phyloP scores from a whole-genome alignment of 2,888 invertebrate genomes.

The Pilophorus perplexus region DNA sequence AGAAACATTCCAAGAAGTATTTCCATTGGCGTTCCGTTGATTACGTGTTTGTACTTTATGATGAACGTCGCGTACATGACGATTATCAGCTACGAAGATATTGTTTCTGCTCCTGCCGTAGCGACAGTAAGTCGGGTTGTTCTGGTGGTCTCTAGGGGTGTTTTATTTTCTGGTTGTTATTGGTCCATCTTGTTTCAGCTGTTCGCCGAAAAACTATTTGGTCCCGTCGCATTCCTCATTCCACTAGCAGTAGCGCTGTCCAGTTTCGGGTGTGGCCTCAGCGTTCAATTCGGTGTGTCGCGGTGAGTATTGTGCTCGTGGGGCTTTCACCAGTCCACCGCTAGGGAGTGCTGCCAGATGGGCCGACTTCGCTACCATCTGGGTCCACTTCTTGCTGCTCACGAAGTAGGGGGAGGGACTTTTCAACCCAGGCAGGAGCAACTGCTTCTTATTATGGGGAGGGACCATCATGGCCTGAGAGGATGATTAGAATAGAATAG shows the following conservation, averaged over 20 bases:
- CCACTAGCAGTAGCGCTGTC: conserved; percentile 74
- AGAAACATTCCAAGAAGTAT: conserved; percentile 77
- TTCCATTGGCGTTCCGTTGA: conserved; percentile 74
- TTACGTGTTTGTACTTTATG: conserved; percentile 74
- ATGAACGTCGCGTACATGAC: conserved; percentile 88
- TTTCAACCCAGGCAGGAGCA: too few relatives aligned
- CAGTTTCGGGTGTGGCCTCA: conserved; percentile 76
- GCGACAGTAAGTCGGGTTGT: conserved; percentile 62
- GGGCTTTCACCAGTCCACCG: too few relatives aligned
- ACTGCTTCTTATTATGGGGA: too few relatives aligned
- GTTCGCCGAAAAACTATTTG: conserved; percentile 66
- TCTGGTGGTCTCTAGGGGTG: background rate
- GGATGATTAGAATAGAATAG: too few relatives aligned
- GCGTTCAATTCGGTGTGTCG: conserved; percentile 72
- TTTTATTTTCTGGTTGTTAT: background rate
- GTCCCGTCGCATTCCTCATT: conserved; percentile 64
- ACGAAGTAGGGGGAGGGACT: too few relatives aligned
- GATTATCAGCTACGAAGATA: conserved; percentile 68
- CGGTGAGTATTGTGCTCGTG: too few relatives aligned
- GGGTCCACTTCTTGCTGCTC: background rate
- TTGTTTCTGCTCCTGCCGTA: conserved; percentile 72
- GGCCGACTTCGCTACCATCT: too few relatives aligned
- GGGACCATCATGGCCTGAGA: too few relatives aligned
- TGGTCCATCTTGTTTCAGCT: conserved; percentile 50
- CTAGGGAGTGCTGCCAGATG: too few relatives aligned